These are phyloP conservation scores for Polymixis flavicincta DNA, from an alignment of 2,888 invertebrate species.

Conservation along the genomic window DNA sequence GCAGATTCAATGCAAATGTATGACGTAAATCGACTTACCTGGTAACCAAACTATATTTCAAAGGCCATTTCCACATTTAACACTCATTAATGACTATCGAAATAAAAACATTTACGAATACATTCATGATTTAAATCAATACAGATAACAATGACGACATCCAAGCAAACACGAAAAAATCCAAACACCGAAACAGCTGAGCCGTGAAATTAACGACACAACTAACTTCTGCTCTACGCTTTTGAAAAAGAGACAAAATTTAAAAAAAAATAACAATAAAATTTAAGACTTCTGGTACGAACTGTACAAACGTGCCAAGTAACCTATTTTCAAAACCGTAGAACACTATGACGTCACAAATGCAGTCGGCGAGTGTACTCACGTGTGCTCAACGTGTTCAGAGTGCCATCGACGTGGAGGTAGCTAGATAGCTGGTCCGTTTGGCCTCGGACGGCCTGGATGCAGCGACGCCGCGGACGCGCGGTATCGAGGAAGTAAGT, in stretches of 20 bases:
- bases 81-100: conserved; percentile 52
- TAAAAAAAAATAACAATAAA: conserved; percentile 22
- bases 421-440: conserved; percentile 67
- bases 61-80: conserved; percentile 47
- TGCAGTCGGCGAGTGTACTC: conserved; percentile 75
- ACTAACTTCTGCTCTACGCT: conserved; percentile 57
- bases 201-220: conserved; percentile 51
- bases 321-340: conserved; percentile 67
- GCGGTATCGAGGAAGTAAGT: conserved; percentile 89
- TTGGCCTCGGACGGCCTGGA: conserved; percentile 71
- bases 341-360: conserved; percentile 69
- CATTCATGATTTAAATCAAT: conserved; percentile 40
- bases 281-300: conserved; percentile 42
- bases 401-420: conserved; percentile 82
- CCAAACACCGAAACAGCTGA: conserved; percentile 63
- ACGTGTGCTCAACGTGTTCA: conserved; percentile 80
- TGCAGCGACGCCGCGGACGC: conserved; percentile 86
- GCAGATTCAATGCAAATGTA: conserved; percentile 32
- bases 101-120: conserved; percentile 42
- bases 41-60: conserved; percentile 39
- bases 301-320: conserved; percentile 44
- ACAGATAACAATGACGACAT: conserved; percentile 48
- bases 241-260: conserved; percentile 55
- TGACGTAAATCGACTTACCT: conserved; percentile 58
- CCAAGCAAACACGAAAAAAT: conserved; percentile 60